Evolutionary conservation across 2,888 invertebrate species (phyloP).

Genomic region (Torymus auratus): DNA sequence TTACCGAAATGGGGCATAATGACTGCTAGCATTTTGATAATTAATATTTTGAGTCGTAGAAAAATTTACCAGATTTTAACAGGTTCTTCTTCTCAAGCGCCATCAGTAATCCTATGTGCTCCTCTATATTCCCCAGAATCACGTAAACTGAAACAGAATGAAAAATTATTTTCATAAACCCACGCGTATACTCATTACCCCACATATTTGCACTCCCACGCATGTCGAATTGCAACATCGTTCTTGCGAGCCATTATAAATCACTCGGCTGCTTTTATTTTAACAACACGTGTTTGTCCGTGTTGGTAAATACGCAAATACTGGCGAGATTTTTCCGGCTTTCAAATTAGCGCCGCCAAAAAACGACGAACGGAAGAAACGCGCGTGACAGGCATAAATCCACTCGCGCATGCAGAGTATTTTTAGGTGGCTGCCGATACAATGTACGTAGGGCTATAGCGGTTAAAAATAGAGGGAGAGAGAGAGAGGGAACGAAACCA

Average conservation of each 20-base stretch:
- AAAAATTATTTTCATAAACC: constrained; percentile 52
- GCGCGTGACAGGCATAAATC: constrained; percentile 24
- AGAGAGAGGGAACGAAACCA: not conserved
- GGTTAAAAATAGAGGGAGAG: constrained; percentile 23
- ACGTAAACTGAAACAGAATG: constrained; percentile 87
- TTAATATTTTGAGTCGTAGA: not conserved
- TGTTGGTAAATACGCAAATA: not conserved
- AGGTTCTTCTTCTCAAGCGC: constrained; percentile 90
- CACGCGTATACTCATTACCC: not conserved
- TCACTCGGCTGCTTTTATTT: too few species aligned
- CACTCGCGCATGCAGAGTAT: not conserved
- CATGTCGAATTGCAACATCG: too few species aligned
- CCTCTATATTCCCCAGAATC: constrained; percentile 92
- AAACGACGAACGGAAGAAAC: not conserved
- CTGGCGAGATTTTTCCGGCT: not conserved
- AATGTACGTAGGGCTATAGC: not conserved
- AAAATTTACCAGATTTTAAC: constrained; percentile 83
- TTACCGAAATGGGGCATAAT: too few species aligned
- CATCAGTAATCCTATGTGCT: constrained; percentile 93
- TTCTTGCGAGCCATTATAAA: too few species aligned
- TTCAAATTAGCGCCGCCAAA: constrained; percentile 1
- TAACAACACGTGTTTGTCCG: not conserved
- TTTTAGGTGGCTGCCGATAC: constrained; percentile 12
- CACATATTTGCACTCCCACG: too few species aligned
- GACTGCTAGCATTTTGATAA: too few species aligned